Evolutionary conservation across 1,140 invertebrate genomes (phyloP).

Genomic region (Magallana angulata): DNA sequence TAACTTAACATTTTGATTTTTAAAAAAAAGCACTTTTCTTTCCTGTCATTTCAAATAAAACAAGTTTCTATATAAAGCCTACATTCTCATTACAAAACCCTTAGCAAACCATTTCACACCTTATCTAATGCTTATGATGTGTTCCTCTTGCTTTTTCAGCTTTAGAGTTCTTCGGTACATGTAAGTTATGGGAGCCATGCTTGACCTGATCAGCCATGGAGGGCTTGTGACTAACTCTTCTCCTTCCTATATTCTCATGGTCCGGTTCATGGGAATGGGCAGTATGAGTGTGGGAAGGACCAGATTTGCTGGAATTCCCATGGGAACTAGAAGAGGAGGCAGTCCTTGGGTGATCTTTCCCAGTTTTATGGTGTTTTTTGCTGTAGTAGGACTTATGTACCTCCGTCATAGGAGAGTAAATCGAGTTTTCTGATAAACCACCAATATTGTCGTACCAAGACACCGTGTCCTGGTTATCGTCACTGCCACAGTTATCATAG

Average conservation of each 20-base stretch:
- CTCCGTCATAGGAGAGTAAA: constrained; percentile 29
- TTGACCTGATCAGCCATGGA: not conserved
- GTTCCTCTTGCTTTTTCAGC: not conserved
- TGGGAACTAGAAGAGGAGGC: not conserved
- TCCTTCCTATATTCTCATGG: not conserved
- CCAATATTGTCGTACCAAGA: constrained; percentile 39
- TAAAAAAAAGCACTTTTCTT: too few species aligned
- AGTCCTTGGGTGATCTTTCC: not conserved
- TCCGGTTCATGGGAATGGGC: not conserved
- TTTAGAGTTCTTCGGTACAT: constrained; percentile 17
- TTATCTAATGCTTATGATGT: not conserved
- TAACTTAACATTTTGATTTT: too few species aligned
- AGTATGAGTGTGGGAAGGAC: not conserved
- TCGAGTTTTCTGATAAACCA: constrained; percentile 9
- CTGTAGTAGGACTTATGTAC: constrained; percentile 10
- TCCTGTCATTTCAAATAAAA: too few species aligned
- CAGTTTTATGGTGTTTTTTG: not conserved
- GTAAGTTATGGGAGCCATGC: not conserved
- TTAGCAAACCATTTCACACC: too few species aligned
- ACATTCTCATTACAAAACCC: too few species aligned
- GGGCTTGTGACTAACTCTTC: not conserved
- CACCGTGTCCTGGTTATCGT: constrained; percentile 26
- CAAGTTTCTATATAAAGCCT: too few species aligned
- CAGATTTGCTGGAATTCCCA: not conserved
- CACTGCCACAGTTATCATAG: constrained; percentile 34